Conservation (phyloP, 2,888 invertebrate species). For the Hedychridium roseum region DNA sequence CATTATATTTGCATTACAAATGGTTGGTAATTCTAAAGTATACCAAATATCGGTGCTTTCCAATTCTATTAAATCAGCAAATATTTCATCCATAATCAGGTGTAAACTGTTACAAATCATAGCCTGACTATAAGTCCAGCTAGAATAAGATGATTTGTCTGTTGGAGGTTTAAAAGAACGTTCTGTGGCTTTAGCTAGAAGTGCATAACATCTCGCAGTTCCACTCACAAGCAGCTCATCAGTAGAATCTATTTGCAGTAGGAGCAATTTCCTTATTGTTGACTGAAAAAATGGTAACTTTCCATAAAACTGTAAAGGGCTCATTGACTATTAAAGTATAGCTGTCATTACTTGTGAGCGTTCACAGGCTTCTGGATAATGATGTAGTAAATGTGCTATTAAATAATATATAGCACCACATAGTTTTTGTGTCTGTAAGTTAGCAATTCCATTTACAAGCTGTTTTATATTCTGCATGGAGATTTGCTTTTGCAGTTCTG, state of each 20-base stretch:
- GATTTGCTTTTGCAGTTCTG: constrained; percentile 54
- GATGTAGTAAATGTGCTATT: constrained; percentile 47
- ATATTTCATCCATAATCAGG: constrained; percentile 51
- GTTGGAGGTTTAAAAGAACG: constrained; percentile 48
- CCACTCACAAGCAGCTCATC: constrained; percentile 40
- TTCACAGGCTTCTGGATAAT: constrained; percentile 55
- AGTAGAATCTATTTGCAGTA: constrained; percentile 46
- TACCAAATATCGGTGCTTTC: constrained; percentile 37
- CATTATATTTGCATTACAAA: constrained; percentile 45
- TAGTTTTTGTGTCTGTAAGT: constrained; percentile 25
- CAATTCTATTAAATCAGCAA: constrained; percentile 43
- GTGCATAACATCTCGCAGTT: constrained; percentile 51
- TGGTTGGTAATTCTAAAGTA: constrained; percentile 43
- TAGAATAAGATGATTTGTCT: constrained; percentile 35
- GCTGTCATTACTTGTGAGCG: constrained; percentile 46
- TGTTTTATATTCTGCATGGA: constrained; percentile 55
- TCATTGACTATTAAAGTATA: neutral
- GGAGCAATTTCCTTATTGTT: constrained; percentile 41
- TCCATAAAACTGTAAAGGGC: neutral
- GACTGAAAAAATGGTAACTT: constrained; percentile 35
- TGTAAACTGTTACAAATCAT: constrained; percentile 54
- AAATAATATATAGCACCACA: constrained; percentile 44
- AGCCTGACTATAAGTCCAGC: constrained; percentile 43
- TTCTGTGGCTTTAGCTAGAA: constrained; percentile 49
- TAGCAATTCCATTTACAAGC: constrained; percentile 39